Conservation (phyloP, 2,888 invertebrate species). For the Chalcosyrphus nemorum region DNA sequence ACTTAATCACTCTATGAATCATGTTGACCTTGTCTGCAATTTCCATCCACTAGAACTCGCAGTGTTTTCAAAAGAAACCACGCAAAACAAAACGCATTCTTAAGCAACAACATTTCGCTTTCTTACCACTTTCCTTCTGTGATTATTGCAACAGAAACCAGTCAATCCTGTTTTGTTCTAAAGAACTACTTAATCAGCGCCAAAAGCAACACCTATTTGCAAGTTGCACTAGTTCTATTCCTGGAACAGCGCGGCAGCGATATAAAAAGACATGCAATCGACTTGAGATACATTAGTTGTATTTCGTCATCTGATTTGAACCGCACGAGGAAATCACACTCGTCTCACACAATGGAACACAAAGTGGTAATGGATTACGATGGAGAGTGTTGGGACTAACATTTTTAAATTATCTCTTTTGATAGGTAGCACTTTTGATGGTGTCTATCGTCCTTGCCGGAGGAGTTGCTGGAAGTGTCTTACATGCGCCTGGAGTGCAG, state of each 20-base stretch:
- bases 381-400: no score
- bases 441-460: neutral
- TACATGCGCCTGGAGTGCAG: neutral
- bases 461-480: neutral
- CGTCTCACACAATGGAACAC: constrained; percentile 16
- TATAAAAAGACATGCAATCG: constrained; percentile 20
- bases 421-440: constrained; percentile 28
- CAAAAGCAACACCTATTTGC: neutral
- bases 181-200: neutral
- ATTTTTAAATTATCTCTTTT: neutral
- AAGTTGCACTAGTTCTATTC: neutral
- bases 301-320: constrained; percentile 26
- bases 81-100: neutral
- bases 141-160: constrained; percentile 42
- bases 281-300: constrained; percentile 14
- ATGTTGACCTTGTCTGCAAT: neutral
- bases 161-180: constrained; percentile 27
- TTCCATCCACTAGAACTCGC: neutral
- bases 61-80: neutral
- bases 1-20: no score
- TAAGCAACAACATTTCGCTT: neutral
- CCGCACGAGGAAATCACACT: neutral
- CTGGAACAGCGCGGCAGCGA: constrained; percentile 1
- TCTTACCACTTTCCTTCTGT: neutral
- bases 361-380: constrained; percentile 17